Percentiles rank a stretch among this genome's conserved stretches.
Conservation (phyloP, 2,113 vertebrate species). For the Pipra filicauda region DNA sequence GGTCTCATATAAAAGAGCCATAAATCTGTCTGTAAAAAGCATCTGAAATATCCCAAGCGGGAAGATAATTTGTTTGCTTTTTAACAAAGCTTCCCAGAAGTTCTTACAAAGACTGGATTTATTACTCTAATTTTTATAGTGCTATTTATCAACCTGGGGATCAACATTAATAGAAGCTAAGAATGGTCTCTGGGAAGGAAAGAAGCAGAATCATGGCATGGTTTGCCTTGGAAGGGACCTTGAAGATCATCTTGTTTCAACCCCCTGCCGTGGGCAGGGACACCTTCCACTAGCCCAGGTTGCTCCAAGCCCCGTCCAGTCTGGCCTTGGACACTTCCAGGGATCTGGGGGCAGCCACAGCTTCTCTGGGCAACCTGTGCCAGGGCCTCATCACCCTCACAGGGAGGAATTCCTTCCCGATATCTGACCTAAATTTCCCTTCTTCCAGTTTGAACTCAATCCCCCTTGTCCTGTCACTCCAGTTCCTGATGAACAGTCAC, state of each 20-base stretch:
- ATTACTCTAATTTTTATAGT: slow-evolving; percentile 13
- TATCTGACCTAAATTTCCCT: background rate
- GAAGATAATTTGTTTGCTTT: slow-evolving; percentile 37
- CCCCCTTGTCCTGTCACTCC: background rate
- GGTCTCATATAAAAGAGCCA: background rate
- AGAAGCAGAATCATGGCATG: background rate
- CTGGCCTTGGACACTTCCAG: background rate
- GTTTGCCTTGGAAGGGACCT: background rate
- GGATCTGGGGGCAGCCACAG: background rate
- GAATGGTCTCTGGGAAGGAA: background rate
- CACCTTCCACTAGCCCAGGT: background rate
- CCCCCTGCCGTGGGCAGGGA: background rate
- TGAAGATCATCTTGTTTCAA: background rate
- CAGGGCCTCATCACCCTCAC: background rate
- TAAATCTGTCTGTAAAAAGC: background rate
- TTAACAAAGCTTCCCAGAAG: slow-evolving; percentile 49
- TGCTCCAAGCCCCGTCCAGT: background rate
- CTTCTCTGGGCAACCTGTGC: background rate
- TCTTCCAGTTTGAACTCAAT: background rate
- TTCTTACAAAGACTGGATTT: background rate
- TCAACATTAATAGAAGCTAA: slow-evolving; percentile 1
- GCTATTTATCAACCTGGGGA: background rate
- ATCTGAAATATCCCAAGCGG: background rate
- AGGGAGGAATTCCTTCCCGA: background rate
- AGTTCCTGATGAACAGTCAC: background rate